Evolutionary conservation across 1,140 invertebrate genomes (phyloP), one percentile per base, ranked within the genome.

Genomic region (Ctenoplectra terminalis): DNA sequence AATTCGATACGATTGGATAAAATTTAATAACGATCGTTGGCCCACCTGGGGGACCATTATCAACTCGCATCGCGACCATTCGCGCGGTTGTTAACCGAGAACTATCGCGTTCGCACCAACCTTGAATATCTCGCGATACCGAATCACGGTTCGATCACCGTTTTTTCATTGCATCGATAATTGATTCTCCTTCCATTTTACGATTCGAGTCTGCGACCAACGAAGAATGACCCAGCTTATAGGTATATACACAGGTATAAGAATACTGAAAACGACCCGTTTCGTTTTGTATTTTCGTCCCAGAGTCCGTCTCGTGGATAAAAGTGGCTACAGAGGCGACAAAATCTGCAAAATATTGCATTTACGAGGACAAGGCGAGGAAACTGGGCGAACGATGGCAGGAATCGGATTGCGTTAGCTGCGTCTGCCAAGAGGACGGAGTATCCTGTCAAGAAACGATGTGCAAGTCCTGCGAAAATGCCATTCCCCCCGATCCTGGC

Each of bases 381-480:
- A 76, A 81, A 29, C 60, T 87, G 9, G 90, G 90, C 46, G 92
- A 93, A 74, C 83, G 73, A 20, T 93, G 92, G 91, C 87, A 92
- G 34, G 83, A 90, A 34, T 77, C 58, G 37, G 86, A 87, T 1
- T 93, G 92, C 77, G 72, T 82, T 11, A 90, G 84, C 72, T 93
- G 92, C 88, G 77, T 82, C 13, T 93, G 92, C 74, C 89, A 92
- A 15, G 83, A 90, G 11, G 89, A 85, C 13, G 89, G 73, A 66
- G 66, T 80, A 5, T 88, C 89, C n/a, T 93, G 93, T 86, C 91
- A 92, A 7, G 82, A 82, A 3, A 86, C 89, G 9, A 93, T 93
- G 92, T 93, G 92, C 84, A 91, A 91, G 72, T 90, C 88, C 78
- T 93, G 92, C 71, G 88, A 90, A n/a, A 90, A 90, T 23, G 72